phyloP scores from a whole-genome alignment of 2,888 invertebrate species.

The Cosmia trapezina region DNA sequence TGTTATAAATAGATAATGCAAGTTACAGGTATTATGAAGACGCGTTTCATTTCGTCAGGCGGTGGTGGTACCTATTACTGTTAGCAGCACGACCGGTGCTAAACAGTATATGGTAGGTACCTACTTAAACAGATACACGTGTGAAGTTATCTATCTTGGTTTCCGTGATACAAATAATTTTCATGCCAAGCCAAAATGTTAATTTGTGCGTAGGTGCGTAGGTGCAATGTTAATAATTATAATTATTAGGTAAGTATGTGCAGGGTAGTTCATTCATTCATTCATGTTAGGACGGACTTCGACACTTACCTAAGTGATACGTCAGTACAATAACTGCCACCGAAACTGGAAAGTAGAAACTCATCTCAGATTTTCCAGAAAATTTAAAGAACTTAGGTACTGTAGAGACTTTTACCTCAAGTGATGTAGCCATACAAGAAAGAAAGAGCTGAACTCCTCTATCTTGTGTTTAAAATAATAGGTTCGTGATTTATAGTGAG shows the following conservation, averaged over 20 bases:
- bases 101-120: neutral
- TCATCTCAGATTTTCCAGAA: constrained; percentile 31
- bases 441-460: too few species aligned
- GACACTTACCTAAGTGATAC: constrained; percentile 48
- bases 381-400: neutral
- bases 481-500: too few species aligned
- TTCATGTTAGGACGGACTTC: constrained; percentile 19
- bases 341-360: constrained; percentile 47
- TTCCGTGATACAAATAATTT: neutral
- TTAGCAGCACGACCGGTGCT: too few species aligned
- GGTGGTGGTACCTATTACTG: too few species aligned
- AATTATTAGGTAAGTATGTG: too few species aligned
- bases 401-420: too few species aligned
- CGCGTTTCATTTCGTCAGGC: too few species aligned
- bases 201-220: constrained; percentile 16
- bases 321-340: constrained; percentile 36
- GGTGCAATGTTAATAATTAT: constrained; percentile 19
- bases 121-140: neutral
- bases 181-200: constrained; percentile 36
- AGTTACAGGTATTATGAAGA: too few species aligned
- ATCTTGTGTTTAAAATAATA: too few species aligned
- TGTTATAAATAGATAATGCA: too few species aligned
- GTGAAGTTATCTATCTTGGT: neutral
- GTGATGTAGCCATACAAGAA: too few species aligned
- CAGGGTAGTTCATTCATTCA: constrained; percentile 6